phyloP scores from a whole-genome alignment of 2,888 invertebrate genomes.

The Caenorhabditis sinica region DNA sequence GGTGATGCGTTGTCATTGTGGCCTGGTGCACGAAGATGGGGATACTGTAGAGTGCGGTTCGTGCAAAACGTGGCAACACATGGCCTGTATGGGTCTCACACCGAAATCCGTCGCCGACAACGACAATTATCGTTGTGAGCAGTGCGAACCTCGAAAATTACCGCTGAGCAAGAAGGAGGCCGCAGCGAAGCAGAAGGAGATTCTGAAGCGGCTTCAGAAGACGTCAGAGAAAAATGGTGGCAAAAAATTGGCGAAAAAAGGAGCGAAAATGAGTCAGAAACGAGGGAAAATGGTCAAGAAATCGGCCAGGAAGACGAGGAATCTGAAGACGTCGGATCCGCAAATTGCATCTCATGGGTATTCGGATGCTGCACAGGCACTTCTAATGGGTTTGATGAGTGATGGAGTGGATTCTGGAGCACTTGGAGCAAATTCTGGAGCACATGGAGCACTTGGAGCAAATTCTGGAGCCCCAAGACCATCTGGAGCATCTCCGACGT shows the following conservation, averaged over 20 bases:
- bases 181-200: background rate
- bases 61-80: constrained; percentile 3
- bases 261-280: background rate
- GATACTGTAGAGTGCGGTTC: background rate
- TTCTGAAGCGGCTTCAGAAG: background rate
- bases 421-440: too few species aligned
- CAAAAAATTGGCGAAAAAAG: too few species aligned
- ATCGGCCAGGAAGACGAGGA: background rate
- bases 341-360: background rate
- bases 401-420: too few species aligned
- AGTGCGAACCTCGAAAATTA: background rate
- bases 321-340: background rate
- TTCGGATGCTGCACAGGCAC: background rate
- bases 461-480: too few species aligned
- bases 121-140: background rate
- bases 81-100: constrained; percentile 10
- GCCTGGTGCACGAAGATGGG: background rate
- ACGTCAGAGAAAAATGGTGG: too few species aligned
- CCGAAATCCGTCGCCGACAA: background rate
- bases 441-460: too few species aligned
- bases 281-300: background rate
- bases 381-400: too few species aligned
- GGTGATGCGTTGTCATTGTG: constrained; percentile 8
- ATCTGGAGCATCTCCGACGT: too few species aligned
- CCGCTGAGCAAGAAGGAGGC: background rate